Evolutionary conservation across 2,113 vertebrate species (phyloP), one percentile per base, ranked within the genome.

Genomic region (Notechis scutatus): DNA sequence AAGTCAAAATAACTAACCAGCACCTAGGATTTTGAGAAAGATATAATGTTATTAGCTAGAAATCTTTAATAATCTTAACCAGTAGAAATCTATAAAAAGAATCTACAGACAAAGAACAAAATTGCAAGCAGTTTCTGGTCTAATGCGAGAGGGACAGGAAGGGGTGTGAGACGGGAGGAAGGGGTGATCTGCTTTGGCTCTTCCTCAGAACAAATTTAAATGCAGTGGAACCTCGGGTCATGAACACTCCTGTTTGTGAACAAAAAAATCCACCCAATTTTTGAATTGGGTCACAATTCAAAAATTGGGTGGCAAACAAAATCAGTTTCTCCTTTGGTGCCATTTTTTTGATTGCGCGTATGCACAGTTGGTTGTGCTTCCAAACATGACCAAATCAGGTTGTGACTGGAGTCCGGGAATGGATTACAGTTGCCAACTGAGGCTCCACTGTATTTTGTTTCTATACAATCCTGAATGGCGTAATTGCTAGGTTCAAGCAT

Each of bases 111-210:
- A 95, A 59, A 94, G 91, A 91, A 96, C 85, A 94, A 95, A 92
- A 92, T 94, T 88, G 90, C 94, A 97, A 97, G 96, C 92, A 5
- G 93, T 87, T 96, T 95, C 95, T 93, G 95, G 92, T 89, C 96
- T 96, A 97, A 93, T 0, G 91, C 59, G 0, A 90, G 69, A 81
- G 54, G 92, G 93, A 88, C 91, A 69, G 23, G 91, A 24, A 42
- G 55, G 90, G 91, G n/a, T 42, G 91, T 24, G 50, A 52, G 81
- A 94, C 55, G 55, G 26, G 34, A 86, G 39, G 91, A 54, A 85
- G 54, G 85, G 93, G 92, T 92, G 59, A 87, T 94, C 59, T 61
- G 24, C 59, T 61, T 26, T 64, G 26, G 61, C 26, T 64, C 61
- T 64, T 64, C 9, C 26, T 64, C 26, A 29, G 26, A 64, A 29